Base-by-base conservation (phyloP, 1,140 invertebrate species). In the Palaemon carinicauda region DNA sequence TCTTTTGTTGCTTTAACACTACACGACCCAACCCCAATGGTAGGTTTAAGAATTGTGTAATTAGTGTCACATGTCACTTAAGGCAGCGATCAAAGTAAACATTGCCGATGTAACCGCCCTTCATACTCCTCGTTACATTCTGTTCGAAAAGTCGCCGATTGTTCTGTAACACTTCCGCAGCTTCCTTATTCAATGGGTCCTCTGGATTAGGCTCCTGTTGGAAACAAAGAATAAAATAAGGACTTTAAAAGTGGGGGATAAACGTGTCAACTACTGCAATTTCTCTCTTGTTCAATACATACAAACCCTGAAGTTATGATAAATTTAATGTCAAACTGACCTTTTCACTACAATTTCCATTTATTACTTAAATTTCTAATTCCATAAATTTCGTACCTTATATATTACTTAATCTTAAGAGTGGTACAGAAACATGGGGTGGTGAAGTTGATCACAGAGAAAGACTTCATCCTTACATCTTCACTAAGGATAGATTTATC, bases 111-210 rank as follows among this genome's bases (percentile, higher is more conserved):
- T 97, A 97, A 65, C 97, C 97, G 78, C 98, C 98, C 87, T 96
- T 94, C 96, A 99, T 98, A 24, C 98, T 97, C 92, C 98, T 97
- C 84, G 95, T 94, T 51, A 99, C 98, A 92, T 99, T 99, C 90
- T 97, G 96, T 92, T 99, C 98, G 92, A 99, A 99, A 81, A 97
- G 93, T 90, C 97, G 94, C 91, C 97, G 93, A 92, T 99, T 99
- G 91, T 95, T 97, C 91, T 98, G 97, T 82, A 99, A 93, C 51
- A 99, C 97, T 91, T 99, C 97, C 27, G 98, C 98, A n/a, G 98
- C 98, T 93, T 99, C 98, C 93, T 99, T 99, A 91, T 99, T 99
- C 81, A 99, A 91, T 33, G 98, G 98, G 93, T 99, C 98, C 93
- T 99, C 98, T 19, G 98, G 97, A 93, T 99, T 99, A 71, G 98